phyloP scores from a whole-genome alignment of 2,113 vertebrate species.

The Phoenicopterus ruber region DNA sequence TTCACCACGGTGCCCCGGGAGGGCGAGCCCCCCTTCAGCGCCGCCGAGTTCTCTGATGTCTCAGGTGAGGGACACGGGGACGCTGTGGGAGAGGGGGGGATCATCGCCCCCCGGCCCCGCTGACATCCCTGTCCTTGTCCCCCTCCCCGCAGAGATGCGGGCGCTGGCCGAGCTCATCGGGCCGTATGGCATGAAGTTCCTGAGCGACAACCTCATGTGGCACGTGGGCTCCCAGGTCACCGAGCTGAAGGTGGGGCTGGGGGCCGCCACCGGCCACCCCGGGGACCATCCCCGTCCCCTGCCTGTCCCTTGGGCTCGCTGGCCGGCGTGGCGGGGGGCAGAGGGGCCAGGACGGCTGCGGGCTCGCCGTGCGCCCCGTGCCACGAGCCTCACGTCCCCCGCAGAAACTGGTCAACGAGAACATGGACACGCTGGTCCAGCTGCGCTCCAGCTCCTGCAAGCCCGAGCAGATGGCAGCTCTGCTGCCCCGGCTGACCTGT shows the following conservation, averaged over 20 bases:
- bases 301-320: background rate
- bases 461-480: slow-evolving; percentile 76
- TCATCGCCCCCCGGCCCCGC: fast-evolving
- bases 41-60: slow-evolving; percentile 88
- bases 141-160: slow-evolving; percentile 75
- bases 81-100: fast-evolving
- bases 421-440: slow-evolving; percentile 93
- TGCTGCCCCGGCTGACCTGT: slow-evolving; percentile 85
- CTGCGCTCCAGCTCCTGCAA: slow-evolving; percentile 85
- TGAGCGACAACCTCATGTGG: slow-evolving; percentile 96
- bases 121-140: background rate
- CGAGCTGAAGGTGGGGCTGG: slow-evolving; percentile 85
- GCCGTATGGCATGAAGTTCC: slow-evolving; percentile 91
- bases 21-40: slow-evolving; percentile 79
- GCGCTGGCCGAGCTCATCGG: slow-evolving; percentile 89
- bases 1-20: slow-evolving; percentile 78
- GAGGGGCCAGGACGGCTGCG: background rate
- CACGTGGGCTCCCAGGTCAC: slow-evolving; percentile 93
- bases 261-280: background rate
- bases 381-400: background rate
- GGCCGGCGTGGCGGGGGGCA: background rate
- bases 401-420: slow-evolving; percentile 91
- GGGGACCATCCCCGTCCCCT: background rate
- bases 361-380: fast-evolving
- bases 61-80: slow-evolving; percentile 37